Evolutionary conservation across 2,113 vertebrate genomes (phyloP).

Genomic region (Indicator indicator): DNA sequence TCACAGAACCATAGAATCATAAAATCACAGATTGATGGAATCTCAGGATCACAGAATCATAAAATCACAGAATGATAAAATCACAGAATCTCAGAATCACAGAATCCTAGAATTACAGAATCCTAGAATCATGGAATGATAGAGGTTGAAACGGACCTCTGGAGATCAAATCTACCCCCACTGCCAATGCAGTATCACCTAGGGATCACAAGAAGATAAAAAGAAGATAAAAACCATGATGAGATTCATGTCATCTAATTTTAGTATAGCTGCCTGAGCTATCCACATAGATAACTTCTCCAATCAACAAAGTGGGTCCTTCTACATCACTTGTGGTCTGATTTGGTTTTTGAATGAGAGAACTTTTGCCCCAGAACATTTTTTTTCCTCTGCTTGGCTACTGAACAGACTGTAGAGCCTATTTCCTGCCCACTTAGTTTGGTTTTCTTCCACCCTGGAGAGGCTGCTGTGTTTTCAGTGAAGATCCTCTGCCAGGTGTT

Average conservation of each 20-base stretch:
- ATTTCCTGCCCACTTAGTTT: not conserved
- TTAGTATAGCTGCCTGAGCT: not conserved
- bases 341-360: not conserved
- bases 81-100: too few relatives aligned
- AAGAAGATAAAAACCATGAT: not conserved
- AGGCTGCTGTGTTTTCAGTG: not conserved
- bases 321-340: not conserved
- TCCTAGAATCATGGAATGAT: too few relatives aligned
- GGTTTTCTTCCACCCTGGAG: not conserved
- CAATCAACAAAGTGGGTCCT: accelerated
- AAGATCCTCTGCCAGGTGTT: not conserved
- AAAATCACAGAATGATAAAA: too few relatives aligned
- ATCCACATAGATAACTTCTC: not conserved
- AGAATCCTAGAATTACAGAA: too few relatives aligned
- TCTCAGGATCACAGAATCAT: too few relatives aligned
- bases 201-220: too few relatives aligned
- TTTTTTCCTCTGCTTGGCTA: not conserved
- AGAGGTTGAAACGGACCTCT: too few relatives aligned
- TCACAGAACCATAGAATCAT: too few relatives aligned
- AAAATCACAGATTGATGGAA: too few relatives aligned
- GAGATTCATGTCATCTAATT: not conserved
- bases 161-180: too few relatives aligned
- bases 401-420: not conserved
- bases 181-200: too few relatives aligned
- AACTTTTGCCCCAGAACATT: not conserved